Conservation (phyloP, 2,888 invertebrate genomes). For the Tenthredo scrophulariae region DNA sequence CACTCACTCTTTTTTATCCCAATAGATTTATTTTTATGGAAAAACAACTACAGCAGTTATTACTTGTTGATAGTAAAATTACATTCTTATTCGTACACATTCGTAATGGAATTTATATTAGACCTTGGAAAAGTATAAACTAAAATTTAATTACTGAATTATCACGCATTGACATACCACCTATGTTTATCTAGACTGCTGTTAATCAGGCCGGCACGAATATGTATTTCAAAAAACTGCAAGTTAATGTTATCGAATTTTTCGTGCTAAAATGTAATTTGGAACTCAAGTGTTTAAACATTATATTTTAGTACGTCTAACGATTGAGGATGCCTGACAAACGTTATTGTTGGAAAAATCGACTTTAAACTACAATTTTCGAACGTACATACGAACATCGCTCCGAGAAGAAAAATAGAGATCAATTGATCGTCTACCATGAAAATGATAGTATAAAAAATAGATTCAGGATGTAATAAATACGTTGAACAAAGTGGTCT, state of each 20-base stretch:
- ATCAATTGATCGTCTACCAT: neutral
- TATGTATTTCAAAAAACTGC: neutral
- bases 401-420: neutral
- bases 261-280: neutral
- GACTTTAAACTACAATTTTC: neutral
- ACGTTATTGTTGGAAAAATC: neutral
- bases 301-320: neutral
- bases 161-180: neutral
- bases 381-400: neutral
- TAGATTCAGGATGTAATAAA: neutral
- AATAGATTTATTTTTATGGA: conserved; percentile 19
- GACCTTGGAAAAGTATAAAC: neutral
- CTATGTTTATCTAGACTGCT: neutral
- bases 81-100: conserved; percentile 19
- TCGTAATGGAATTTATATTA: neutral
- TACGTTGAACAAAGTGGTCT: neutral
- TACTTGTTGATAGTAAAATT: conserved; percentile 22
- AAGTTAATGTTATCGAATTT: neutral
- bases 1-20: conserved; percentile 1
- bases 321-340: neutral
- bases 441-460: neutral
- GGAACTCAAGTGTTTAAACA: neutral
- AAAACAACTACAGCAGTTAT: conserved; percentile 17
- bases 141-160: conserved; percentile 2
- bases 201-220: neutral